Evolutionary conservation across 2,797 vertebrate species (phyloP), one percentile per base, ranked within the genome.

Genomic region (Chaunax sp.): DNA sequence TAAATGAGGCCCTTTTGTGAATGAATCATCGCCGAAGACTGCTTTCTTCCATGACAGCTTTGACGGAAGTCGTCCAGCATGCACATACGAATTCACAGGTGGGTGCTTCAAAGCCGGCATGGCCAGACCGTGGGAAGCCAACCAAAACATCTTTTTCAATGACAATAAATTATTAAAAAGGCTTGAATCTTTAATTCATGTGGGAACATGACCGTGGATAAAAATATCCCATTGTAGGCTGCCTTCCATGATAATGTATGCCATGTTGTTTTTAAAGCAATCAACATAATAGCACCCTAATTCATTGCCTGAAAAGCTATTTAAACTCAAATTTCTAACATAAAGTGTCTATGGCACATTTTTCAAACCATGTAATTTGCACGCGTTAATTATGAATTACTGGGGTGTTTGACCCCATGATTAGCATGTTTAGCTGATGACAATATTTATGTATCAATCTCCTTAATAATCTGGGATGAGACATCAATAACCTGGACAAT

Each of bases 161-260:
- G 82, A 83, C 77, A 70, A 86, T 91, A 78, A 89, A 93, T 92
- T 87, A 92, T 92, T 91, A 85, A 92, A 83, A 68, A 81, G 64
- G 62, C 43, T 60, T 65, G 44, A 83, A 90, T 91, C 75, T 90
- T 90, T 92, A 84, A 90, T 90, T 89, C 80, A 90, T 80, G 84
- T 86, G 87, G 84, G 87, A 90, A 92, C 76, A 77, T 69, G 79
- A 79, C 78, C 57, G 6, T 28, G 58, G 78, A 75, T 88, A 89
- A 87, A 88, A 87, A 89, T 85, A 89, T 82, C 55, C 69, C 22
- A 50, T 6, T 54, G 54, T 10, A 33, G 57, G 52, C 65, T 64
- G 47, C 47, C 33, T 49, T 38, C 45, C 62, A 69, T 72, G 61
- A 58, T 68, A 78, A 70, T 25, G 46, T n/a, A 37, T 64, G 51